These are phyloP conservation scores for Chelon auratus DNA, from an alignment of 2,797 vertebrate genomes.

Conservation along the genomic window DNA sequence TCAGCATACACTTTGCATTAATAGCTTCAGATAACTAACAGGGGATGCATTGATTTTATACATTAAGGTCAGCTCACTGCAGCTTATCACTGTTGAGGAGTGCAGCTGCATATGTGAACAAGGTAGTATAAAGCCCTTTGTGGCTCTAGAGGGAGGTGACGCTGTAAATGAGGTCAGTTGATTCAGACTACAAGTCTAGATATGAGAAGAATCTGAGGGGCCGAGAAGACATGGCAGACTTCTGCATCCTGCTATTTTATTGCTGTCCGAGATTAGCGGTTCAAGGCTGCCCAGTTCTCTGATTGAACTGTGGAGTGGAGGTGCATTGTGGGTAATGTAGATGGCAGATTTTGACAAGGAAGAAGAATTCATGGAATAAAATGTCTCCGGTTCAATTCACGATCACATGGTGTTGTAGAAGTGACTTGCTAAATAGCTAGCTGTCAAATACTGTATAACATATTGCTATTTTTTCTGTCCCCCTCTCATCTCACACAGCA, in stretches of 20 bases:
- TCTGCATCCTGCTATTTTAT: not conserved
- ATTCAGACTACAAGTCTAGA: not conserved
- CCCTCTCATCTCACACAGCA: slow-evolving; percentile 76
- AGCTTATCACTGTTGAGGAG: not conserved
- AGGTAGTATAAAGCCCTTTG: not conserved
- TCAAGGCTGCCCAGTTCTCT: not conserved
- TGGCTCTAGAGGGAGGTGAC: not conserved
- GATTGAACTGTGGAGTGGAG: not conserved
- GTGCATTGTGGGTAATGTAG: not conserved
- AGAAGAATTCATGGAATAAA: not conserved
- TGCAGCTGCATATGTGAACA: not conserved
- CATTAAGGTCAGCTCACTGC: not conserved
- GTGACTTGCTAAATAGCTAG: no score
- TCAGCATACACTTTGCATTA: not conserved
- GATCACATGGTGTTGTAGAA: no score
- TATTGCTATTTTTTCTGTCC: slow-evolving; percentile 1
- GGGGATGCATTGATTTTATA: not conserved
- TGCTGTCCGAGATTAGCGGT: not conserved
- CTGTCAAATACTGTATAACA: slow-evolving; percentile 4
- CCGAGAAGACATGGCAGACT: not conserved
- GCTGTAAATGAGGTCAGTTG: slow-evolving; percentile 9
- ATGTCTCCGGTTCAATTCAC: not conserved
- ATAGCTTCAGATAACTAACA: not conserved
- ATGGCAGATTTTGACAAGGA: not conserved
- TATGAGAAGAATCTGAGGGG: not conserved